These are phyloP conservation scores for Sweltsa coloradensis DNA, from an alignment of 1,140 invertebrate species.

Conservation along the genomic window DNA sequence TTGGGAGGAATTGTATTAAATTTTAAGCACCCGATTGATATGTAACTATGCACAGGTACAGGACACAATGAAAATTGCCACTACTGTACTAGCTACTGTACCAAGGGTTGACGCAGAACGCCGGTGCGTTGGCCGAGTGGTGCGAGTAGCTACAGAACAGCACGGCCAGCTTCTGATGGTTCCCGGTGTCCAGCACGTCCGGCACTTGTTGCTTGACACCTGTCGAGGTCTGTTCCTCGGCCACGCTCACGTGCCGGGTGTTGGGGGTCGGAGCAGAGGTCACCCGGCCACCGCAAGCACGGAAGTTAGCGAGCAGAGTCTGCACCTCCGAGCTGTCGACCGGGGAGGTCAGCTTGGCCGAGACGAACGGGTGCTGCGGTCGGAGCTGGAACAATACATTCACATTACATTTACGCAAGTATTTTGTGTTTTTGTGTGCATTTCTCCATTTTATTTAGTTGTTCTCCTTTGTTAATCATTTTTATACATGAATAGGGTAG, in stretches of 20 bases:
- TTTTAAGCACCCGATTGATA: too few species aligned
- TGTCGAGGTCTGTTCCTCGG: neutral
- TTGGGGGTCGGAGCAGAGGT: constrained; percentile 19
- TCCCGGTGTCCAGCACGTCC: constrained; percentile 74
- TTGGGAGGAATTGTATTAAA: too few species aligned
- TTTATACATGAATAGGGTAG: too few species aligned
- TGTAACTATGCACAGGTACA: neutral
- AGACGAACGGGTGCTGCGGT: constrained; percentile 57
- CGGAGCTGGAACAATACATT: constrained; percentile 19
- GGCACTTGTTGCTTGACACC: constrained; percentile 17
- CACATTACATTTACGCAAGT: too few species aligned
- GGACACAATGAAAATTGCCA: constrained; percentile 12
- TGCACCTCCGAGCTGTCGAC: constrained; percentile 49
- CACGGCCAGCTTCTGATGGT: constrained; percentile 80
- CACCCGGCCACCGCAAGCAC: constrained; percentile 70
- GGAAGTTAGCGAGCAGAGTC: constrained; percentile 66
- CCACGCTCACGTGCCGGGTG: neutral
- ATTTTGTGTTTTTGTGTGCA: too few species aligned
- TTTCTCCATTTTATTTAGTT: too few species aligned
- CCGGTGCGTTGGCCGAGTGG: constrained; percentile 64
- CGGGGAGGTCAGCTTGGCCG: constrained; percentile 48
- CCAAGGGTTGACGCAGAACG: constrained; percentile 84
- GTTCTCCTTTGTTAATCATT: too few species aligned
- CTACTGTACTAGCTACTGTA: constrained; percentile 28
- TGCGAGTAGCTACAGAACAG: constrained; percentile 86